A percentile compares a stretch with the other conserved stretches of the same genome.
Conservation (phyloP, 2,113 vertebrate genomes). For the Sinocyclocheilus grahami region DNA sequence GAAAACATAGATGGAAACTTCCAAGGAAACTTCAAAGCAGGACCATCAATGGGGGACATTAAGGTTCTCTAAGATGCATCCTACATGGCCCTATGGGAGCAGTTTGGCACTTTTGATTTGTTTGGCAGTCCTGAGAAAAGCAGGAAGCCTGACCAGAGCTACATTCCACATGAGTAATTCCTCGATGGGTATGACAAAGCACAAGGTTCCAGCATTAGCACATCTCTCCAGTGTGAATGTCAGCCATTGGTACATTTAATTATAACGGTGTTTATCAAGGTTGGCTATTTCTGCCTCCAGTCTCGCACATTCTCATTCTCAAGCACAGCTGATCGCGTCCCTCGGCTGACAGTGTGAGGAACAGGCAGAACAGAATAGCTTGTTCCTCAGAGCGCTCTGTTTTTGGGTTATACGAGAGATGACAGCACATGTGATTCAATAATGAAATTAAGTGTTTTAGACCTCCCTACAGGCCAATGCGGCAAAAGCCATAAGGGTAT, state of each 20-base stretch:
- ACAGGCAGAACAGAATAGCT: slow-evolving; percentile 14
- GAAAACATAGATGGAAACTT: slow-evolving; percentile 5
- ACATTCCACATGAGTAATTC: not conserved
- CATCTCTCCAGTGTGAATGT: slow-evolving; percentile 14
- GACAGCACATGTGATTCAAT: not conserved
- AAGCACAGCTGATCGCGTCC: slow-evolving; percentile 15
- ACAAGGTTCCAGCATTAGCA: slow-evolving; percentile 27
- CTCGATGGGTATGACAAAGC: slow-evolving; percentile 13
- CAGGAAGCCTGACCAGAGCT: not conserved
- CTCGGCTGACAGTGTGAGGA: not conserved
- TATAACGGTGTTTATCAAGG: slow-evolving; percentile 51
- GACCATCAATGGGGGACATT: not conserved
- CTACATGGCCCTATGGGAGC: not conserved
- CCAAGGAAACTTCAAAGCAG: not conserved
- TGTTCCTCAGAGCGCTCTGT: not conserved
- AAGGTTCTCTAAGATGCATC: not conserved
- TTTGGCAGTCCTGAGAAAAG: not conserved
- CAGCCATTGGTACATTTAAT: slow-evolving; percentile 37
- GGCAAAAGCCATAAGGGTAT: not conserved
- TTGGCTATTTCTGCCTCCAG: slow-evolving; percentile 46
- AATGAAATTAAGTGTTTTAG: not conserved
- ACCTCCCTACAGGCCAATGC: not conserved
- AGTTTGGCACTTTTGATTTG: not conserved
- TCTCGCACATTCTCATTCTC: slow-evolving; percentile 24
- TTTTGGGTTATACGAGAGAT: not conserved